These are phyloP conservation scores for Zalophus californianus DNA, from an alignment of 2,797 vertebrate species.

Conservation along the genomic window DNA sequence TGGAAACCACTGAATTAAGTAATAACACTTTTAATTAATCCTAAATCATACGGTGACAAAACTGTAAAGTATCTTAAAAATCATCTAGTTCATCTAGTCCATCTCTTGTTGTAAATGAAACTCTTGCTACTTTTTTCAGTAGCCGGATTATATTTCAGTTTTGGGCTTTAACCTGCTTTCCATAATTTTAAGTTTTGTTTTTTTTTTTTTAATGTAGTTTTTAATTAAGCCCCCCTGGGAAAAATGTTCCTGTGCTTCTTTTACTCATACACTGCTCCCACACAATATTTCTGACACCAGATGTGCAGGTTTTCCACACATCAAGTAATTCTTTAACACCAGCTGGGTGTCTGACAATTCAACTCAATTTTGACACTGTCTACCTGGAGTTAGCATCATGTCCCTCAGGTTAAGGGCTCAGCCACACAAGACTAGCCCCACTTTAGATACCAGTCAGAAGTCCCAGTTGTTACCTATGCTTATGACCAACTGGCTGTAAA, in stretches of 20 bases:
- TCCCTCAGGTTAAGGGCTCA: neutral
- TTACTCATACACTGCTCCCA: neutral
- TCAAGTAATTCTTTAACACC: neutral
- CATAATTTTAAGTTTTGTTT: neutral
- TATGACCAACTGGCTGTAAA: neutral
- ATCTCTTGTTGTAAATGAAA: neutral
- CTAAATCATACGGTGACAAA: neutral
- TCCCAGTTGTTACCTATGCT: neutral
- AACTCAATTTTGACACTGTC: neutral
- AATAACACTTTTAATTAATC: neutral
- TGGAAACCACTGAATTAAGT: neutral
- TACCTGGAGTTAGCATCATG: neutral
- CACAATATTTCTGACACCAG: neutral
- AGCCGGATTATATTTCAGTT: neutral
- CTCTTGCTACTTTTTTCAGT: neutral
- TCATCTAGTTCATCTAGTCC: neutral
- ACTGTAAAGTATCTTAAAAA: neutral
- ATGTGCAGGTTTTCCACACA: neutral
- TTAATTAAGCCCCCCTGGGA: neutral
- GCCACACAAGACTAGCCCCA: neutral
- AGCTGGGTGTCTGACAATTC: neutral
- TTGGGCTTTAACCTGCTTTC: neutral
- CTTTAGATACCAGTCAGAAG: neutral
- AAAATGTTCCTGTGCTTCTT: neutral
- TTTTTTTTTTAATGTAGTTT: neutral